Evolutionary conservation across 2,797 vertebrate genomes (phyloP).

Genomic region (Bovichtus diacanthus): DNA sequence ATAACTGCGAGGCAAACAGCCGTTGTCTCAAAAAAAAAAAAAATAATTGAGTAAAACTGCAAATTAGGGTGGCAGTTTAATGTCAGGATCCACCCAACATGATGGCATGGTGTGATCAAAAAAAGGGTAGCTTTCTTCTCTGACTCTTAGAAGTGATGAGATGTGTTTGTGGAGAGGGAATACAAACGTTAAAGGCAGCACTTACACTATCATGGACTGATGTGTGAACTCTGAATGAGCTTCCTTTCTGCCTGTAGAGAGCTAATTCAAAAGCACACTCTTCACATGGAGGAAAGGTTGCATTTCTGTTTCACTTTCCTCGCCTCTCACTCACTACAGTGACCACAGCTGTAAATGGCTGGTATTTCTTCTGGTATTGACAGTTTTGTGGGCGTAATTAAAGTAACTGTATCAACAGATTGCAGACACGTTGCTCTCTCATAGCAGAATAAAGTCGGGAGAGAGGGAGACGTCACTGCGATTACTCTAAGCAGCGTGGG

Average conservation of each 20-base stretch:
- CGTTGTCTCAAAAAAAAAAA: not conserved
- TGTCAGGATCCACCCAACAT: not conserved
- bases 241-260: slow-evolving; percentile 29
- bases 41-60: not conserved
- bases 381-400: not conserved
- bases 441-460: not conserved
- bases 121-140: not conserved
- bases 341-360: slow-evolving; percentile 25
- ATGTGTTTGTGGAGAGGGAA: slow-evolving; percentile 28
- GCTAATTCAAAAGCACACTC: slow-evolving; percentile 43
- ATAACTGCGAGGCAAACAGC: not conserved
- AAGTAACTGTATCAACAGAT: not conserved
- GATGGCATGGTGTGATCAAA: not conserved
- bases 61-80: not conserved
- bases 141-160: not conserved
- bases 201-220: not conserved
- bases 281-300: slow-evolving; percentile 52
- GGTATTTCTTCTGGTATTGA: not conserved
- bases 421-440: not conserved
- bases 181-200: slow-evolving; percentile 14
- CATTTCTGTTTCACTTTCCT: slow-evolving; percentile 50
- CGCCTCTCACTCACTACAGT: slow-evolving; percentile 26
- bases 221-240: slow-evolving; percentile 25
- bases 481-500: no score
- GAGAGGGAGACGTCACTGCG: no score